phyloP scores from a whole-genome alignment of 53 echinoderm and acorn worm genomes.

The Crossaster papposus region DNA sequence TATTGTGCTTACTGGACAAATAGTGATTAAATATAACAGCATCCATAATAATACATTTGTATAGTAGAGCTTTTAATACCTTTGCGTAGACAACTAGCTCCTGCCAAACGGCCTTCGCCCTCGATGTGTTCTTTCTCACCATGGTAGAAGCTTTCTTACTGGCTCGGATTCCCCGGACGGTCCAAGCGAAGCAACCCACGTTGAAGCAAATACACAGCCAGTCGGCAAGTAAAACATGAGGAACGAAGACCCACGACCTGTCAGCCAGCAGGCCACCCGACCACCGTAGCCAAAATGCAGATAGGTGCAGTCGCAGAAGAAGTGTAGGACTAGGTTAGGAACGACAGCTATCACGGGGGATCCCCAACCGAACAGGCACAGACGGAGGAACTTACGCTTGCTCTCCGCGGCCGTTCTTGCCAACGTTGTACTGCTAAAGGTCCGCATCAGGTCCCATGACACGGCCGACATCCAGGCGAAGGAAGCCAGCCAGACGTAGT shows the following conservation, averaged over 20 bases:
- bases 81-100: constrained; percentile 6
- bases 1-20: too few species aligned
- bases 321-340: constrained; percentile 36
- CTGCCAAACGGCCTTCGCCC: background rate
- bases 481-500: constrained; percentile 54
- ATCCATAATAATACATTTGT: too few species aligned
- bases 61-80: background rate
- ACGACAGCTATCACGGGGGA: constrained; percentile 39
- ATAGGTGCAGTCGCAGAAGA: constrained; percentile 40
- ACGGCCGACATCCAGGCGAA: constrained; percentile 64
- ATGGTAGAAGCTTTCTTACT: constrained; percentile 12
- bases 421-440: constrained; percentile 37
- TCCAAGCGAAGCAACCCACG: constrained; percentile 12
- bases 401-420: constrained; percentile 25
- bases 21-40: too few species aligned
- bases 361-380: constrained; percentile 55
- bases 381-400: background rate
- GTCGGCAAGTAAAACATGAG: constrained; percentile 52
- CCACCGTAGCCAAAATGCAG: constrained; percentile 29
- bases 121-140: background rate
- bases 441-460: constrained; percentile 57
- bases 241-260: constrained; percentile 11
- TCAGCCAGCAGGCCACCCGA: constrained; percentile 44
- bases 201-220: constrained; percentile 27
- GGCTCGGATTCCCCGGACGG: constrained; percentile 12